Percentiles rank a stretch among this genome's conserved stretches.
Evolutionary conservation across 2,888 invertebrate genomes (phyloP).

Genomic region (Ptychoptera albimana): DNA sequence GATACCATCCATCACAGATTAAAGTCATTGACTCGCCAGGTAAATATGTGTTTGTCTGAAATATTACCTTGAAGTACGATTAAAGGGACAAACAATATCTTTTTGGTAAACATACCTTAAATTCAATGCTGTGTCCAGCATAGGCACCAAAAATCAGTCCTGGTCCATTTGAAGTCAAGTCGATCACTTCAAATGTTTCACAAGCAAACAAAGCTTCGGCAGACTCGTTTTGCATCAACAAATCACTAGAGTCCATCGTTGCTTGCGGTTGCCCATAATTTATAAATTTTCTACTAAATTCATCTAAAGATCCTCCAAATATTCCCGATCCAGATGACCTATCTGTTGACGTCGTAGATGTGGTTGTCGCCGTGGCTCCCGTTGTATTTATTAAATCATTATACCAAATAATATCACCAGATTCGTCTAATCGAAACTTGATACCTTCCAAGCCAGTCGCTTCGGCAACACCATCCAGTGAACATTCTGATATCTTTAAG

Average conservation of each 20-base stretch:
- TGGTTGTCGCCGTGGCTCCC: not conserved
- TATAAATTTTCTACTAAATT: too few relatives aligned
- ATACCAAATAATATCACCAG: slow-evolving; percentile 45
- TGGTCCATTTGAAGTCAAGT: slow-evolving; percentile 16
- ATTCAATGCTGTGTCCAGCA: slow-evolving; percentile 48
- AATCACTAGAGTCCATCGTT: slow-evolving; percentile 16
- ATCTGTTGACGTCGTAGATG: too few relatives aligned
- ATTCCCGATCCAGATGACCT: slow-evolving; percentile 15
- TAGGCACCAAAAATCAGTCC: slow-evolving; percentile 42
- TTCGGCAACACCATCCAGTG: slow-evolving; percentile 22
- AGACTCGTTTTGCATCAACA: slow-evolving; percentile 16
- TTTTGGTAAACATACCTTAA: slow-evolving; percentile 26
- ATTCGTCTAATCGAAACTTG: slow-evolving; percentile 36
- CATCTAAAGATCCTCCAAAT: too few relatives aligned
- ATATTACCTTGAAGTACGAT: not conserved
- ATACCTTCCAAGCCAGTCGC: slow-evolving; percentile 24
- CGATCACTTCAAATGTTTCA: slow-evolving; percentile 46
- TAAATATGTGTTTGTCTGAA: slow-evolving; percentile 33
- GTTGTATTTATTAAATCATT: slow-evolving; percentile 34
- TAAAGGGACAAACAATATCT: not conserved
- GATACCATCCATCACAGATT: slow-evolving; percentile 45
- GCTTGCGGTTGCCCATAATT: not conserved
- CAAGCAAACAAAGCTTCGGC: slow-evolving; percentile 45
- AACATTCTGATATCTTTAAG: slow-evolving; percentile 21
- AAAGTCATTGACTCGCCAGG: slow-evolving; percentile 37